A percentile compares a stretch with the other conserved stretches of the same genome.
phyloP scores from a whole-genome alignment of 2,113 vertebrate species.

The Solenodon paradoxus region DNA sequence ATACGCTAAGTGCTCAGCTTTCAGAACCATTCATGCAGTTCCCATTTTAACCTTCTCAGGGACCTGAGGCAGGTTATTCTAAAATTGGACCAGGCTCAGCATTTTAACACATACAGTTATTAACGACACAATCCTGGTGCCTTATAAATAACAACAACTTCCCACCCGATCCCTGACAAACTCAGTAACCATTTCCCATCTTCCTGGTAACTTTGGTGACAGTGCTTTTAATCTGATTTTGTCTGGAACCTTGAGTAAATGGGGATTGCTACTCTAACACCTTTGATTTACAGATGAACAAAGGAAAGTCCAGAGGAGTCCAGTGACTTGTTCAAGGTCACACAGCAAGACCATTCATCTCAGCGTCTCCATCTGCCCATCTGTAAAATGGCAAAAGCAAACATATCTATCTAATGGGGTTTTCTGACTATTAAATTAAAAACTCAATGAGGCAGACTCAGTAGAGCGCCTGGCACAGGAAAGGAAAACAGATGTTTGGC shows the following conservation, averaged over 20 bases:
- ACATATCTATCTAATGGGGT: not conserved
- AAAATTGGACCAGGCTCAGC: not conserved
- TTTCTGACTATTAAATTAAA: not conserved
- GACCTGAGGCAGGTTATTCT: not conserved
- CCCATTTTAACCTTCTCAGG: not conserved
- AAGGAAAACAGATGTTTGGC: not conserved
- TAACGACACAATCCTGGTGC: not conserved
- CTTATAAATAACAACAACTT: not conserved
- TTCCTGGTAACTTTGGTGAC: not conserved
- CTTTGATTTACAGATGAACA: not conserved
- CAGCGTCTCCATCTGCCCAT: not conserved
- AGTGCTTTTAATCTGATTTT: not conserved
- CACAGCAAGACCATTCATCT: not conserved
- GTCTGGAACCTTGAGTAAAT: not conserved
- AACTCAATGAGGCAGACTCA: not conserved
- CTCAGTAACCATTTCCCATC: not conserved
- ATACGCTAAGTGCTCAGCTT: not conserved
- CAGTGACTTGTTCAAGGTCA: not conserved
- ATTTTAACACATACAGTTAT: not conserved
- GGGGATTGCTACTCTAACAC: not conserved
- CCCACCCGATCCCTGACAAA: not conserved
- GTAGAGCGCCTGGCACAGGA: not conserved
- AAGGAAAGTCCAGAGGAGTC: not conserved
- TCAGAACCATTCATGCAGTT: not conserved
- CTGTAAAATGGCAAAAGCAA: not conserved